A percentile compares a stretch with the other conserved stretches of the same genome.
Conservation (phyloP, 2,888 invertebrate species). For the Lithophane leautieri region DNA sequence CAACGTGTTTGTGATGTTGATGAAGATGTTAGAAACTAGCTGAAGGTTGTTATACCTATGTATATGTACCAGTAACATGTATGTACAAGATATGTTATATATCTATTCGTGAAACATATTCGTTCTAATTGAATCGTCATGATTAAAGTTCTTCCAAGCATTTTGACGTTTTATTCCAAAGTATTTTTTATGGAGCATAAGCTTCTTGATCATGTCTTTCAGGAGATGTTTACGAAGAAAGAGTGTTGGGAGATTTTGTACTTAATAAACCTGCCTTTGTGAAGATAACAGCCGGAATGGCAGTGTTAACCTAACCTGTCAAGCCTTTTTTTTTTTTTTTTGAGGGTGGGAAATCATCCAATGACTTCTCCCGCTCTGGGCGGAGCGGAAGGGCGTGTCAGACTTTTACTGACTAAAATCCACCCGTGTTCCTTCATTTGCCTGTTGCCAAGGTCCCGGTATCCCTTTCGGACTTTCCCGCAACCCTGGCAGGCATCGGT, state of each 20-base stretch:
- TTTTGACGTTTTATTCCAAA: slow-evolving; percentile 35
- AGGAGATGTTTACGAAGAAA: neutral
- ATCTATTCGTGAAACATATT: slow-evolving; percentile 70
- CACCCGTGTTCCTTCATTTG: no score
- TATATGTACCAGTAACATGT: slow-evolving; percentile 74
- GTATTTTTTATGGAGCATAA: neutral
- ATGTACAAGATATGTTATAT: slow-evolving; percentile 65
- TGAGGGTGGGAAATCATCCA: no score
- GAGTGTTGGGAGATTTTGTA: neutral
- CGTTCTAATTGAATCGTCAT: slow-evolving; percentile 81
- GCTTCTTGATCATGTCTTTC: neutral
- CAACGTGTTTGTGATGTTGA: slow-evolving; percentile 73
- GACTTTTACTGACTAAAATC: no score
- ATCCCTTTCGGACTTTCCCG: no score
- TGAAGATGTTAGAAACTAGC: slow-evolving; percentile 71
- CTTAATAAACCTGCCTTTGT: neutral
- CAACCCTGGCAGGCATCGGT: no score
- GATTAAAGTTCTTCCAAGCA: slow-evolving; percentile 87
- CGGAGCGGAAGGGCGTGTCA: no score
- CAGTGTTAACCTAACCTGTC: neutral
- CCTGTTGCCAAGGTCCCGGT: no score
- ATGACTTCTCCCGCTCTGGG: no score
- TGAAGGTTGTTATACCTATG: slow-evolving; percentile 75
- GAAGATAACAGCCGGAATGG: neutral
- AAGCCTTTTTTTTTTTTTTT: no score